These are phyloP conservation scores for human DNA, from an alignment of 2,113 vertebrate species.

Conservation along the genomic window GRCh38 chr15:87858501-87859000, in stretches of 20 bases:
- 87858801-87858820: neutral
- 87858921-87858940: neutral
- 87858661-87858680: neutral
- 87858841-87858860: neutral
- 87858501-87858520: neutral
- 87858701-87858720: neutral
- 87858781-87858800: neutral
- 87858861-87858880: neutral
- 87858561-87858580: neutral
- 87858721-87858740: neutral
- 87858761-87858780: neutral
- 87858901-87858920: neutral
- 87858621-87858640: neutral
- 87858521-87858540: neutral
- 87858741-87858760: accelerated
- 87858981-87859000: neutral
- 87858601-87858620: neutral
- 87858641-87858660: neutral
- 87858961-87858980: neutral
- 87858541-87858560: neutral
- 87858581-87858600: neutral
- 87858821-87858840: neutral
- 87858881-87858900: no score
- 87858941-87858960: neutral
- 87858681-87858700: neutral